phyloP scores from a whole-genome alignment of 2,113 vertebrate genomes.

The Spheniscus mendiculus region DNA sequence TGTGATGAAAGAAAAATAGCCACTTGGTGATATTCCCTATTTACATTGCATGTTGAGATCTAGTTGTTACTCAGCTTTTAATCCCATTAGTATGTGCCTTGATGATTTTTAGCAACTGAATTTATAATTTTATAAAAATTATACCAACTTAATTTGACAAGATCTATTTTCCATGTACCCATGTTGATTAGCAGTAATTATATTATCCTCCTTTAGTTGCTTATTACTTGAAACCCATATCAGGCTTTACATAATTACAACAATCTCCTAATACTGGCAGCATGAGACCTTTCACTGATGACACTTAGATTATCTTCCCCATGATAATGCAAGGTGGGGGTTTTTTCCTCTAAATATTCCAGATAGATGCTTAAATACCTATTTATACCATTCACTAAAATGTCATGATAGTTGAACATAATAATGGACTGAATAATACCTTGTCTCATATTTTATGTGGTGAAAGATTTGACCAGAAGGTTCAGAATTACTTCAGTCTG shows the following conservation, averaged over 20 bases:
- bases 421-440: background rate
- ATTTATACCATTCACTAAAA: background rate
- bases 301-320: background rate
- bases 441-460: background rate
- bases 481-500: background rate
- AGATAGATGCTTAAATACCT: background rate
- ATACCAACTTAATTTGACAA: background rate
- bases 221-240: background rate
- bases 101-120: background rate
- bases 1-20: background rate
- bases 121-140: conserved; percentile 7
- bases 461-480: background rate
- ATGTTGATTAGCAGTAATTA: conserved; percentile 26
- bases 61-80: background rate
- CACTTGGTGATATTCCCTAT: background rate
- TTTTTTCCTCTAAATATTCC: background rate
- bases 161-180: background rate
- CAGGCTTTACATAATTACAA: background rate
- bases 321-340: background rate
- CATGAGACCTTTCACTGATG: background rate
- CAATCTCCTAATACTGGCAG: background rate
- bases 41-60: background rate
- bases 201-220: background rate
- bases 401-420: background rate
- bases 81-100: background rate